These are phyloP conservation scores for Drosophila paramelanica DNA, from an alignment of 2,888 invertebrate genomes.

Conservation along the genomic window DNA sequence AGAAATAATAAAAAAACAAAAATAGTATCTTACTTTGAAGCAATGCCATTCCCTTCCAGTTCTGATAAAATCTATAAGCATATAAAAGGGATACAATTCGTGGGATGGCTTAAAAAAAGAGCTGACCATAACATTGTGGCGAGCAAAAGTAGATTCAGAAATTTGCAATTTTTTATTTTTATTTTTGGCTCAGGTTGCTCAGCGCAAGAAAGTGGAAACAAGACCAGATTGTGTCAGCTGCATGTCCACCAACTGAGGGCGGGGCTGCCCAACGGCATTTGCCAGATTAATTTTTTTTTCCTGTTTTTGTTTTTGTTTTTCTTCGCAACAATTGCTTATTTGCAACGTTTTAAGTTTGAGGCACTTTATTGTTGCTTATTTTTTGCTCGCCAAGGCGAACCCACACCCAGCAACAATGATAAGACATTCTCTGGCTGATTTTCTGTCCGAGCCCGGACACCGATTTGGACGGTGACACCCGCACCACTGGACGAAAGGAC, in stretches of 20 bases:
- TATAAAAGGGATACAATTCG: neutral
- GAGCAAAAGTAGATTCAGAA: neutral
- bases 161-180: neutral
- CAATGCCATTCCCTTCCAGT: no score
- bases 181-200: constrained; percentile 10
- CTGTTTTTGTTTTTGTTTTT: neutral
- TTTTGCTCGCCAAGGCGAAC: constrained; percentile 25
- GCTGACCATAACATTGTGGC: neutral
- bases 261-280: constrained; percentile 35
- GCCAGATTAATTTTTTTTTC: constrained; percentile 44
- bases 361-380: constrained; percentile 35
- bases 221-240: constrained; percentile 43
- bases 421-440: constrained; percentile 53
- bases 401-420: constrained; percentile 24
- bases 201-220: constrained; percentile 21
- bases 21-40: no score
- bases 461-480: constrained; percentile 15
- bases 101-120: neutral
- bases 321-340: constrained; percentile 47
- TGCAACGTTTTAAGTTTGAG: constrained; percentile 38
- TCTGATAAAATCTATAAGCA: neutral
- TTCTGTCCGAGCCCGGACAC: constrained; percentile 25
- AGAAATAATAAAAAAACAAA: no score
- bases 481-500: constrained; percentile 12
- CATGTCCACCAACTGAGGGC: constrained; percentile 5